Evolutionary conservation across 2,888 invertebrate genomes (phyloP), one percentile per base, ranked within the genome.

Genomic region (Hypolimnas misippus): DNA sequence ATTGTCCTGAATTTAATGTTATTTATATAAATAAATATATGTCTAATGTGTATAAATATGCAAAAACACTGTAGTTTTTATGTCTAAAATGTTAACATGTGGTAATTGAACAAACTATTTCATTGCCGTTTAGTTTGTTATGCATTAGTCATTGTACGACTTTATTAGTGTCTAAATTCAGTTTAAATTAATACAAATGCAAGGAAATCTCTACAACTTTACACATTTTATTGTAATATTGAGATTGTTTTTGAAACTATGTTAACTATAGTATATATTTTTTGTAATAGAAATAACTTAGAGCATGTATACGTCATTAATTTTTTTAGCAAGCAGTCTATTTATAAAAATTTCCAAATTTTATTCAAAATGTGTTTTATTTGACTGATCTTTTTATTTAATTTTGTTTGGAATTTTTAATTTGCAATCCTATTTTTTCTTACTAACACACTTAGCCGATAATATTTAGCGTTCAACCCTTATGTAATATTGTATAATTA

Each of bases 311-410:
- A 49, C 14, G 7, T 29, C 7, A 49, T 14, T 49, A 49, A 29
- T 49, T 49, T n/a, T 25, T 49, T 49, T 49, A 49, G 29, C n/a
- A 2, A 29, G 29, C 49, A 14, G 14, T 49, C 25, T 49, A 49
- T 49, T 49, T 49, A 44, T 44, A 49, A 49, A 38, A 49, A 25
- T 29, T 49, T 29, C 29, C 49, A 49, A 49, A 49, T 49, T 49
- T 49, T 29, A 49, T 49, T 29, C 29, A 25, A 46, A 21, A 49
- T 16, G 25, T 49, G 49, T 49, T 49, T 49, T 29, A 49, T 49
- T 49, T 49, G 14, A 49, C 25, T 29, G 14, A 14, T 19, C 3
- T 29, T 49, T 3, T 29, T 49, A 8, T 46, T 17, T 44, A 19
- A 44, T 10, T 21, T 16, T 46, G 21, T 46, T 19, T 19, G 19